phyloP scores from a whole-genome alignment of 2,888 invertebrate species.

The Campoletis raptor region DNA sequence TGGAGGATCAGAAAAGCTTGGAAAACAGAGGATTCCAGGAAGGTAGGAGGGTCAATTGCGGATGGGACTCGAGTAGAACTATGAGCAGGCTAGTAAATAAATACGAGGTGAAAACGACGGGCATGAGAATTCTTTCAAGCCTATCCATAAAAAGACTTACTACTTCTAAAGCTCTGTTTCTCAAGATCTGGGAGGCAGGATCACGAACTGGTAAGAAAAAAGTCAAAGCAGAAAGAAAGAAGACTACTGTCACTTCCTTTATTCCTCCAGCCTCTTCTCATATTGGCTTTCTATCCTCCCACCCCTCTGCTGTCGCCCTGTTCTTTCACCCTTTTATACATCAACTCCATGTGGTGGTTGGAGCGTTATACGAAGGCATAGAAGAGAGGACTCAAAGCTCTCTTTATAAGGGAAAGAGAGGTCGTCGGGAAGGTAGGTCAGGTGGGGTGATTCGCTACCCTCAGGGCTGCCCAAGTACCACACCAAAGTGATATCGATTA shows the following conservation, averaged over 20 bases:
- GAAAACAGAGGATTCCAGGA: background rate
- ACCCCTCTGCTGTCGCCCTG: slow-evolving; percentile 16
- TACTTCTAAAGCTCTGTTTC: background rate
- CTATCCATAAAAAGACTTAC: background rate
- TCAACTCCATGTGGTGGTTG: slow-evolving; percentile 46
- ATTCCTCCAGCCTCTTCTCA: slow-evolving; percentile 40
- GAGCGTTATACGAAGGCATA: slow-evolving; percentile 43
- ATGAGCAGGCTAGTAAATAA: background rate
- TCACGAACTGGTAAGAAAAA: background rate
- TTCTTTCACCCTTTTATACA: slow-evolving; percentile 67
- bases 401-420: slow-evolving; percentile 59
- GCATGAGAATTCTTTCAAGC: background rate
- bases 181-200: background rate
- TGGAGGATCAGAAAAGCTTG: background rate
- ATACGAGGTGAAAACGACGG: background rate
- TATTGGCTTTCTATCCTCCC: slow-evolving; percentile 15
- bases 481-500: slow-evolving; percentile 69
- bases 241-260: slow-evolving; percentile 47
- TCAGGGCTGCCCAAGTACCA: slow-evolving; percentile 66
- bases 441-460: slow-evolving; percentile 68
- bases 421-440: slow-evolving; percentile 68
- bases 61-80: no score
- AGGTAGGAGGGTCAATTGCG: background rate
- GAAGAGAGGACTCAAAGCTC: slow-evolving; percentile 57
- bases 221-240: slow-evolving; percentile 13